These are phyloP conservation scores for Hirtodrosophila alboralis DNA, from an alignment of 2,888 invertebrate species.

Conservation along the genomic window DNA sequence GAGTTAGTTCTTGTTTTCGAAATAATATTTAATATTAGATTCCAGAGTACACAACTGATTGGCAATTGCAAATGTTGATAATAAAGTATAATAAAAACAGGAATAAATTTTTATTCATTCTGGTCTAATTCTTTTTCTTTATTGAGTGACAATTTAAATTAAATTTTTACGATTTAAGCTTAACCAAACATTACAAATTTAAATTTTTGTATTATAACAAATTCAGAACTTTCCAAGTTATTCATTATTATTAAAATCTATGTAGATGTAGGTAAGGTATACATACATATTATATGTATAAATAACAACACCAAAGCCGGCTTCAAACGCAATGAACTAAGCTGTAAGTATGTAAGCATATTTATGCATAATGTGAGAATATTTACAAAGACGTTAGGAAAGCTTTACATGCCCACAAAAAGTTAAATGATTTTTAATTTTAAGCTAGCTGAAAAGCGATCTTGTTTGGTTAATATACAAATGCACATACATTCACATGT, in stretches of 20 bases:
- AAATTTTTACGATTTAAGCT: slow-evolving; percentile 31
- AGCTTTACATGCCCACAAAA: slow-evolving; percentile 32
- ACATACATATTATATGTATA: slow-evolving; percentile 48
- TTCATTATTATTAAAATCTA: slow-evolving; percentile 31
- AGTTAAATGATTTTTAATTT: slow-evolving; percentile 23
- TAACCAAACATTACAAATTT: slow-evolving; percentile 36
- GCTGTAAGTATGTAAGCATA: slow-evolving; percentile 22
- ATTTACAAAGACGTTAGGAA: slow-evolving; percentile 58
- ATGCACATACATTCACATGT: no score
- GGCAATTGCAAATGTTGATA: slow-evolving; percentile 7
- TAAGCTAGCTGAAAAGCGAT: slow-evolving; percentile 44
- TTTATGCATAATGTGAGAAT: slow-evolving; percentile 43
- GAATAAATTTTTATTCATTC: slow-evolving; percentile 8
- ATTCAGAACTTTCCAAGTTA: slow-evolving; percentile 50
- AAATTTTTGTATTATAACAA: slow-evolving; percentile 57
- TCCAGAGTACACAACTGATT: neutral
- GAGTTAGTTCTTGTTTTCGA: slow-evolving; percentile 35
- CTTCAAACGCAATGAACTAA: slow-evolving; percentile 34
- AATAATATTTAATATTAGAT: slow-evolving; percentile 4
- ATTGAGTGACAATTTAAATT: slow-evolving; percentile 48
- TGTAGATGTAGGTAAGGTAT: slow-evolving; percentile 28
- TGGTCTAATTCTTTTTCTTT: slow-evolving; percentile 47
- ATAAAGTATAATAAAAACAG: neutral
- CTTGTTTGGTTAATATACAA: slow-evolving; percentile 10
- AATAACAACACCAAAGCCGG: slow-evolving; percentile 71